A percentile compares a stretch with the other conserved stretches of the same genome.
Evolutionary conservation across 2,888 invertebrate species (phyloP).

Genomic region (Blastobasis lacticolella): DNA sequence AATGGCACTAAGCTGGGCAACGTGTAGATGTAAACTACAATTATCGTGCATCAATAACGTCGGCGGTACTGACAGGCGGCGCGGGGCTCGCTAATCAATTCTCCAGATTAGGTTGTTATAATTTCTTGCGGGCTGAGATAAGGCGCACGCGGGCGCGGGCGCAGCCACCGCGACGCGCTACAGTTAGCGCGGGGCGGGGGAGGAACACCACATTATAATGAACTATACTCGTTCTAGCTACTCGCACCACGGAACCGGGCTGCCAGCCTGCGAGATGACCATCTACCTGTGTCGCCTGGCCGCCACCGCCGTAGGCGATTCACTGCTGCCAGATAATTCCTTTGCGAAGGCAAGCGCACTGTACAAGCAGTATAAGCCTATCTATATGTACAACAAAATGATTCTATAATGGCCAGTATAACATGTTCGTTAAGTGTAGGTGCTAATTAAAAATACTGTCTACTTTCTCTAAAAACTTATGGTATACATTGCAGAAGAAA

Average conservation of each 20-base stretch:
- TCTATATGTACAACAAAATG: too few species aligned
- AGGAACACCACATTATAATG: slow-evolving; percentile 33
- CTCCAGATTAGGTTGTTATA: slow-evolving; percentile 19
- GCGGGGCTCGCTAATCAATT: slow-evolving; percentile 12
- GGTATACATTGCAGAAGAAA: too few species aligned
- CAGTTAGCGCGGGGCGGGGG: slow-evolving; percentile 32
- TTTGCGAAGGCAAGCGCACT: too few species aligned
- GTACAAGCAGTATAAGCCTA: too few species aligned
- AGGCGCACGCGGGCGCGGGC: slow-evolving; percentile 9
- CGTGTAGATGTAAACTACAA: background rate
- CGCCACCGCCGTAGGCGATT: background rate
- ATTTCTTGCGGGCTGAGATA: slow-evolving; percentile 16
- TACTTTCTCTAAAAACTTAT: too few species aligned
- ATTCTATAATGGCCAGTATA: too few species aligned
- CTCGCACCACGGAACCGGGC: slow-evolving; percentile 30
- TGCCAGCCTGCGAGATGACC: slow-evolving; percentile 20
- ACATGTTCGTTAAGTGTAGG: too few species aligned
- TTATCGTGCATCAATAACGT: slow-evolving; percentile 1
- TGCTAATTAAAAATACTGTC: too few species aligned
- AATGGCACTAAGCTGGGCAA: too few species aligned
- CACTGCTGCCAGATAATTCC: too few species aligned
- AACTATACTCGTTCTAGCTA: slow-evolving; percentile 30
- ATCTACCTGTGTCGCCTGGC: slow-evolving; percentile 22
- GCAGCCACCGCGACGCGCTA: slow-evolving; percentile 46
- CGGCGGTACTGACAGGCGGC: slow-evolving; percentile 2